Evolutionary conservation across 2,888 invertebrate species (phyloP), one percentile per base, ranked within the genome.

Genomic region (Didymodactylos carnosus): DNA sequence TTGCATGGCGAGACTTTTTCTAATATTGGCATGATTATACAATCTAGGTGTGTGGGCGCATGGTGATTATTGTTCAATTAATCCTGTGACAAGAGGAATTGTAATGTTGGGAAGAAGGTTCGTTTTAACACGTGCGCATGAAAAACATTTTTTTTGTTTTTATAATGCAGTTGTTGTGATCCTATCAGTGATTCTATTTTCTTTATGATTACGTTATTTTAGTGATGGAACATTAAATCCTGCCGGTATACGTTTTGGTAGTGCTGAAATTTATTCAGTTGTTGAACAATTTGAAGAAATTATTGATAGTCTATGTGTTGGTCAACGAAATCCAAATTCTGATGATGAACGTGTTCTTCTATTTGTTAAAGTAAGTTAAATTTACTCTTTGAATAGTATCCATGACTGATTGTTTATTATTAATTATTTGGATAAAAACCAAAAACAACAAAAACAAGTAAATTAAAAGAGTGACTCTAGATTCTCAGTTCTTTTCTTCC

Each of bases 191-290:
- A 72, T 25, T 69, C 27, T 13, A 25, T 72, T 27, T 76, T 51
- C 72, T 69, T 75, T 78, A 78, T 41, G 78, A 84, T n/a, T n/a
- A n/a, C n/a, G n/a, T n/a, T n/a, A n/a, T 27, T 62, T 35, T n/a
- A 62, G 86, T 80, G 87, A 87, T 80, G 86, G 86, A 0, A 86
- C 86, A 0, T 79, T 87, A 51, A 87, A 87, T 79, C 86, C 87
- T 27, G 85, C 84, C 79, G 87, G 87, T 29, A 86, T 87, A 0
- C 80, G 87, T 39, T 87, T 87, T 80, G 87, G 87, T 35, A 86
- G 86, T 78, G 85, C 87, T n/a, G 87, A 87, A 79, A 86, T 87
- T 75, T 87, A 87, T 78, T 83, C 85, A 77, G 82, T 86, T 75
- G 85, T 87, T 40, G 86, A 87, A 76, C 79, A 81, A 16, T 84